Conservation (phyloP, 2,797 vertebrate genomes). For the Cichlasoma orientale region DNA sequence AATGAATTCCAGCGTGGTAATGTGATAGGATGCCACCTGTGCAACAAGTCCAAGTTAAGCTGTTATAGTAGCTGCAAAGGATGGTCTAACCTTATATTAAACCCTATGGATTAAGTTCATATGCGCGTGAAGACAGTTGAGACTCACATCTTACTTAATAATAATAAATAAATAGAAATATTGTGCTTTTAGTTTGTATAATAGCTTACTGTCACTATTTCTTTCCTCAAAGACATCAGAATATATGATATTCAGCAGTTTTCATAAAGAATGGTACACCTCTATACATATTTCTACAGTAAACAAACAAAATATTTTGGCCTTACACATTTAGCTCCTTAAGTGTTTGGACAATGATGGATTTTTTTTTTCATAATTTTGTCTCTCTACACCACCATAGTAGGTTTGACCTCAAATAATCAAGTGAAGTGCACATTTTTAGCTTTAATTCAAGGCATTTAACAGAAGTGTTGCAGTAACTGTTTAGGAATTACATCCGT, state of each 20-base stretch:
- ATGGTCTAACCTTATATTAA: no score
- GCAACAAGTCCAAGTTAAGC: no score
- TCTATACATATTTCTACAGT: neutral
- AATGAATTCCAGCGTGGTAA: no score
- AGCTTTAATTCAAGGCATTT: neutral
- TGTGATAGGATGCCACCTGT: no score
- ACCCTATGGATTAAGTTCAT: no score
- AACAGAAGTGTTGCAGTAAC: neutral
- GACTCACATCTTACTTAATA: neutral
- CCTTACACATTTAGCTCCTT: neutral
- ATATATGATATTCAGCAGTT: neutral
- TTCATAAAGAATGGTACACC: neutral
- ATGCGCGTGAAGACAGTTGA: no score
- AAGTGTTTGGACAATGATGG: neutral
- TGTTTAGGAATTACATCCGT: neutral
- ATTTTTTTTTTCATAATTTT: neutral
- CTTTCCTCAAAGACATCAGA: neutral
- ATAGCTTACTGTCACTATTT: neutral
- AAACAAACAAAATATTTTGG: neutral
- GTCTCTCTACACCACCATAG: neutral
- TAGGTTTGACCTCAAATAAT: neutral
- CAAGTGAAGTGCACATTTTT: neutral
- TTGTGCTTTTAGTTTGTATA: neutral
- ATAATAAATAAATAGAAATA: neutral
- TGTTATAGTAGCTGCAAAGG: no score